These are phyloP conservation scores for Quadroppia sp. DNA, from an alignment of 2,888 invertebrate species.

Conservation along the genomic window DNA sequence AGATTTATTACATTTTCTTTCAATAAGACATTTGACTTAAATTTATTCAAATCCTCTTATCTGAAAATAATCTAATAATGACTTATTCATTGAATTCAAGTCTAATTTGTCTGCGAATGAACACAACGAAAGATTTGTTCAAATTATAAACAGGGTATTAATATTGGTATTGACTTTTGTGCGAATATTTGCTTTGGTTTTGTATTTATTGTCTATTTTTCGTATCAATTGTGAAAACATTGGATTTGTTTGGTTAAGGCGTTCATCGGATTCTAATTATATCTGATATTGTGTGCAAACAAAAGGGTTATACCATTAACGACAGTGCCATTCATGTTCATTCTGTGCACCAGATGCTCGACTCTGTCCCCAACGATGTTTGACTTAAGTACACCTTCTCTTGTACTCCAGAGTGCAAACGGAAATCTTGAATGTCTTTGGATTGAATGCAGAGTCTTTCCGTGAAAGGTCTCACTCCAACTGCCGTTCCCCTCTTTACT, in stretches of 20 bases:
- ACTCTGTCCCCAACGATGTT: constrained; percentile 74
- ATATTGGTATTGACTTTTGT: no score
- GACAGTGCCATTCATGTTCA: constrained; percentile 44
- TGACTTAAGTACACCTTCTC: constrained; percentile 71
- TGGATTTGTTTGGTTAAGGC: background rate
- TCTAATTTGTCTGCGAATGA: no score
- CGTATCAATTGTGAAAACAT: background rate
- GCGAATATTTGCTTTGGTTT: no score
- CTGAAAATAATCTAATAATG: background rate
- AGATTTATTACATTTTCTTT: background rate
- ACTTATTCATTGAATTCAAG: no score
- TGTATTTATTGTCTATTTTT: background rate
- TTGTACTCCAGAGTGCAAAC: constrained; percentile 53
- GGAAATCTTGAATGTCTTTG: constrained; percentile 37
- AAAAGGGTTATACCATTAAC: constrained; percentile 45
- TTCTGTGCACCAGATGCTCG: constrained; percentile 63
- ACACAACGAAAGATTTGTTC: no score
- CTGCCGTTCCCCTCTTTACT: constrained; percentile 71
- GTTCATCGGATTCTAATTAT: constrained; percentile 10
- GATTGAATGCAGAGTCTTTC: constrained; percentile 58
- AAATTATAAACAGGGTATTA: no score
- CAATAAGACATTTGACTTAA: background rate
- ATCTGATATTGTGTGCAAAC: background rate
- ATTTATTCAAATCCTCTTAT: background rate
- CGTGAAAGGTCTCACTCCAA: constrained; percentile 68